These are phyloP conservation scores for Pogonocichla stellata DNA, from an alignment of 2,113 vertebrate genomes.

Conservation along the genomic window DNA sequence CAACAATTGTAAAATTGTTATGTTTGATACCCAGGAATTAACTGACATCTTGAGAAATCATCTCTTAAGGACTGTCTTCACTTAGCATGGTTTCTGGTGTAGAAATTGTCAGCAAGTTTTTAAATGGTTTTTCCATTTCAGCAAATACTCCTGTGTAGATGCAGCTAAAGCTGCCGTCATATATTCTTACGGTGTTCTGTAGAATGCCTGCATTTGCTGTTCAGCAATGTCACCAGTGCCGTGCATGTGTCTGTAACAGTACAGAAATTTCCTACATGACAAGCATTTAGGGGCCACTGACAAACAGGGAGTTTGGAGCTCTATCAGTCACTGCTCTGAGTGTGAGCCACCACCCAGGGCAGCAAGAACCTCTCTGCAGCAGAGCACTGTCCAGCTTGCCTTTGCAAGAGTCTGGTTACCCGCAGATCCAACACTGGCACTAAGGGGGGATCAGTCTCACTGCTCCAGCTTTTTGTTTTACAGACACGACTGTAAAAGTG, in stretches of 20 bases:
- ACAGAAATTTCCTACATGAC: neutral
- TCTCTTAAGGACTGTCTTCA: neutral
- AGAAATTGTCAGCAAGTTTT: neutral
- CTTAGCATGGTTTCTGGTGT: neutral
- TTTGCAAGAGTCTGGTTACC: neutral
- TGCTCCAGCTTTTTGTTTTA: neutral
- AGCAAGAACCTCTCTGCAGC: neutral
- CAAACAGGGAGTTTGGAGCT: neutral
- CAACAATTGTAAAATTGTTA: neutral
- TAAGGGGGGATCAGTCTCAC: neutral
- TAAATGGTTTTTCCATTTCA: neutral
- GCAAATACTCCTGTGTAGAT: neutral
- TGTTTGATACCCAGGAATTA: neutral
- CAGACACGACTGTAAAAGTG: neutral
- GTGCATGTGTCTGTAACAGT: neutral
- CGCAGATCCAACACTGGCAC: neutral
- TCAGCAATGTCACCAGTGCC: neutral
- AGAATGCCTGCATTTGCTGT: neutral
- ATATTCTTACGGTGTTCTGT: neutral
- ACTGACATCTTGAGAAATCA: neutral
- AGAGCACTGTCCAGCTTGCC: fast-evolving
- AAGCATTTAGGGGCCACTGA: neutral
- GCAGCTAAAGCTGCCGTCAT: neutral
- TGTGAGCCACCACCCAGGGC: neutral
- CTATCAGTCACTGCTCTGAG: neutral